A percentile compares a stretch with the other conserved stretches of the same genome.
Evolutionary conservation across 2,888 invertebrate species (phyloP).

Genomic region (Drosophila fulvimacula): DNA sequence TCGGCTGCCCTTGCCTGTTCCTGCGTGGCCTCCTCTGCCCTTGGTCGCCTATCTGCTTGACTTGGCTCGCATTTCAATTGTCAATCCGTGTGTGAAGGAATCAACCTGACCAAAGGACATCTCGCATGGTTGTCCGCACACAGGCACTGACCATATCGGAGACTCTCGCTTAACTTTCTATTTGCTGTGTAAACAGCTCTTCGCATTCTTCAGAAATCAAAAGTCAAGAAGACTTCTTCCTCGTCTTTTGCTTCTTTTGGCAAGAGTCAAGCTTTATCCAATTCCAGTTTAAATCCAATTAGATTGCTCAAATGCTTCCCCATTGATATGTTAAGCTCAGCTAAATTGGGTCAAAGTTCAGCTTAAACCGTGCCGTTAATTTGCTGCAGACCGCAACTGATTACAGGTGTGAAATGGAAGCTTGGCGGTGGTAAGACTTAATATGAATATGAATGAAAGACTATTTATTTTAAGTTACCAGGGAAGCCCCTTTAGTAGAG

Average conservation of each 20-base stretch:
- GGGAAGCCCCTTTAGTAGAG: background rate
- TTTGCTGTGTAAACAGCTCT: conserved; percentile 20
- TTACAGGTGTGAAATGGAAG: background rate
- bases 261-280: background rate
- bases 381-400: background rate
- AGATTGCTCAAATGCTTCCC: conserved; percentile 6
- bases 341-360: conserved; percentile 20
- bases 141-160: conserved; percentile 4
- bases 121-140: conserved; percentile 16
- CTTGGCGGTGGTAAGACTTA: background rate
- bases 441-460: background rate
- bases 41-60: conserved; percentile 33
- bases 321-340: background rate
- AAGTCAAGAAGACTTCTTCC: background rate
- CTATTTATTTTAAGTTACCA: background rate
- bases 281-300: conserved; percentile 19
- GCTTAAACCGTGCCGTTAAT: conserved; percentile 16
- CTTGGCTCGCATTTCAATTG: conserved; percentile 61
- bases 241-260: background rate
- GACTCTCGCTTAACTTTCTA: conserved; percentile 9
- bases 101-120: conserved; percentile 22
- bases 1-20: background rate
- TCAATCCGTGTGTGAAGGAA: conserved; percentile 57
- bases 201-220: conserved; percentile 2
- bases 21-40: conserved; percentile 11